phyloP scores from a whole-genome alignment of 2,797 vertebrate species.

The Dendrocincla tyrannina region DNA sequence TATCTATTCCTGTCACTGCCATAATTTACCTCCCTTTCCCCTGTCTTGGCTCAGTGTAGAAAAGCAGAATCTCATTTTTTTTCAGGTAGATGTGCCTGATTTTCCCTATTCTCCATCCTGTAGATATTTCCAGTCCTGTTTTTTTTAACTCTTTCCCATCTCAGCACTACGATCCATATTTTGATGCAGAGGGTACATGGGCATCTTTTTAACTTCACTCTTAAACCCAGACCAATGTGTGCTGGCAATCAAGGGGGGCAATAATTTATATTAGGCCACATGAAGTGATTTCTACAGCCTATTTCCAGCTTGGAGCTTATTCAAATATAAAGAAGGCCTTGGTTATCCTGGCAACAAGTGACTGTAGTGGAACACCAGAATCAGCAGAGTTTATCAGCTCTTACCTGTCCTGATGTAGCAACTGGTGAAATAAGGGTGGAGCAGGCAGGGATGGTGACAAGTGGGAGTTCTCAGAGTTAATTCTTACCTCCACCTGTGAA shows the following conservation, averaged over 20 bases:
- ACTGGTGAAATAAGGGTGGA: constrained; percentile 19
- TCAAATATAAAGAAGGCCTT: background rate
- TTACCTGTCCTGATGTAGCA: constrained; percentile 1
- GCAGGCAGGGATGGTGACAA: background rate
- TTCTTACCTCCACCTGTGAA: background rate
- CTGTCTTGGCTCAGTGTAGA: background rate
- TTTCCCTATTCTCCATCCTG: fast-evolving
- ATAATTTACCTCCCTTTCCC: background rate
- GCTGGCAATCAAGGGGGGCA: background rate
- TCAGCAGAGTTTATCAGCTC: constrained; percentile 18
- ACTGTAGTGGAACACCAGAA: background rate
- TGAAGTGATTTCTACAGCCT: background rate
- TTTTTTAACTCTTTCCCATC: background rate
- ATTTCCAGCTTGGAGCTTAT: background rate
- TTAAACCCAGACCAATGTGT: background rate
- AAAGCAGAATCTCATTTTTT: background rate
- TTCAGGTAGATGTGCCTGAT: background rate
- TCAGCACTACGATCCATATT: background rate
- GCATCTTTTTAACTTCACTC: background rate
- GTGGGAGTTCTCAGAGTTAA: background rate
- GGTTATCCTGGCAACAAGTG: background rate
- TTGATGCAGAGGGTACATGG: background rate
- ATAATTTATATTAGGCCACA: background rate
- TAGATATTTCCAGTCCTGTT: background rate
- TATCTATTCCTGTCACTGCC: background rate